A percentile compares a stretch with the other conserved stretches of the same genome.
phyloP scores from a whole-genome alignment of 2,797 vertebrate genomes.

The Onychomys arenicola region DNA sequence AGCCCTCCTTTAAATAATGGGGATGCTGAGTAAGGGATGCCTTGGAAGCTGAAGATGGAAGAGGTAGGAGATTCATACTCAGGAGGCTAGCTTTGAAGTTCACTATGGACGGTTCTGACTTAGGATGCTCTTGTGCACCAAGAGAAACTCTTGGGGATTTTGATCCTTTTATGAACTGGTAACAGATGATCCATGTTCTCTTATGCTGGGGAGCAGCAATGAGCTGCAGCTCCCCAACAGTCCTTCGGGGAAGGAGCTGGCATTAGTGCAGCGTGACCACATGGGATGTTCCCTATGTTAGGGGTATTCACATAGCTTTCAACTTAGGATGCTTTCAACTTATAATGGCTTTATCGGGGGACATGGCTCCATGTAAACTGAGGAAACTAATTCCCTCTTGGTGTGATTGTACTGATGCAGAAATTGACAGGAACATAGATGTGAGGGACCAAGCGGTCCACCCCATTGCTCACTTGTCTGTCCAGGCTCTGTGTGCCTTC shows the following conservation, averaged over 20 bases:
- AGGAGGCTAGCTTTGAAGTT: not conserved
- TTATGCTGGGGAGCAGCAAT: not conserved
- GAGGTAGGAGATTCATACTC: not conserved
- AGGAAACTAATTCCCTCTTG: not conserved
- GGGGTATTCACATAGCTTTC: not conserved
- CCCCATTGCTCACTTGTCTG: not conserved
- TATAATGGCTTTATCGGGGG: not conserved
- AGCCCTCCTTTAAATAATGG: not conserved
- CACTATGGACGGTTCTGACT: not conserved
- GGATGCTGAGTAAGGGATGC: not conserved
- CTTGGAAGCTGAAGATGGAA: not conserved
- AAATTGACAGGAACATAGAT: not conserved
- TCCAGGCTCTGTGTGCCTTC: not conserved
- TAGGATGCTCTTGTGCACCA: not conserved
- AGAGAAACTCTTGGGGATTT: not conserved
- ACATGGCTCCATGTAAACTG: not conserved
- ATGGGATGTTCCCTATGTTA: too few relatives aligned
- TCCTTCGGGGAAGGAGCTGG: not conserved
- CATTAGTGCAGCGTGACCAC: not conserved
- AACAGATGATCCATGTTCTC: too few relatives aligned
- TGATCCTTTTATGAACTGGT: not conserved
- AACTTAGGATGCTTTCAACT: not conserved
- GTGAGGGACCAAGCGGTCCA: fast-evolving
- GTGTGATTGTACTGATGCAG: too few relatives aligned
- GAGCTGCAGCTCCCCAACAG: too few relatives aligned